These are phyloP conservation scores for Caenorhabditis panamensis DNA, from an alignment of 2,888 invertebrate species.

Conservation along the genomic window DNA sequence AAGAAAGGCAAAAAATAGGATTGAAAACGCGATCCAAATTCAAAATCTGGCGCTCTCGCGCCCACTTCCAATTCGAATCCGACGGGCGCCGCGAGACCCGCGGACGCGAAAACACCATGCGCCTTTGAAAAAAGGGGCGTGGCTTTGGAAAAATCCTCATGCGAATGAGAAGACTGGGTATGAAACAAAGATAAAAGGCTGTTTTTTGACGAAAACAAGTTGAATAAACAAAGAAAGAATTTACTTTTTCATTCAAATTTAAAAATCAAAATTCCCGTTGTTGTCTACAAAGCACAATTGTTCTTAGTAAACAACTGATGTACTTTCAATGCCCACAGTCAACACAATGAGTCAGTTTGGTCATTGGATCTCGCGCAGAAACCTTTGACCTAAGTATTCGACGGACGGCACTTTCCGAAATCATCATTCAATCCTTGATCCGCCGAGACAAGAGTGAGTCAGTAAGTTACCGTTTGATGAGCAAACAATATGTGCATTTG, in stretches of 20 bases:
- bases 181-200: too few relatives aligned
- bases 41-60: background rate
- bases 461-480: slow-evolving; percentile 5
- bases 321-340: background rate
- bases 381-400: background rate
- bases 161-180: too few relatives aligned
- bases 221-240: too few relatives aligned
- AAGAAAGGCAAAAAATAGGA: too few relatives aligned
- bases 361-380: background rate
- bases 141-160: too few relatives aligned
- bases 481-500: slow-evolving; percentile 17
- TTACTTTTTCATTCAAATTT: too few relatives aligned
- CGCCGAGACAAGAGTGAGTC: background rate
- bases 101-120: background rate
- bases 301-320: background rate
- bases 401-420: background rate
- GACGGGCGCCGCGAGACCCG: background rate
- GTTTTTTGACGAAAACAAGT: too few relatives aligned
- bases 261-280: too few relatives aligned
- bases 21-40: too few relatives aligned
- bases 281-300: background rate
- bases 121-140: background rate
- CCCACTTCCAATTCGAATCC: background rate
- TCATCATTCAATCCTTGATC: slow-evolving; percentile 10
- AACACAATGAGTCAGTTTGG: slow-evolving; percentile 7